These are phyloP conservation scores for Dinomys branickii DNA, from an alignment of 2,113 vertebrate genomes.

Conservation along the genomic window DNA sequence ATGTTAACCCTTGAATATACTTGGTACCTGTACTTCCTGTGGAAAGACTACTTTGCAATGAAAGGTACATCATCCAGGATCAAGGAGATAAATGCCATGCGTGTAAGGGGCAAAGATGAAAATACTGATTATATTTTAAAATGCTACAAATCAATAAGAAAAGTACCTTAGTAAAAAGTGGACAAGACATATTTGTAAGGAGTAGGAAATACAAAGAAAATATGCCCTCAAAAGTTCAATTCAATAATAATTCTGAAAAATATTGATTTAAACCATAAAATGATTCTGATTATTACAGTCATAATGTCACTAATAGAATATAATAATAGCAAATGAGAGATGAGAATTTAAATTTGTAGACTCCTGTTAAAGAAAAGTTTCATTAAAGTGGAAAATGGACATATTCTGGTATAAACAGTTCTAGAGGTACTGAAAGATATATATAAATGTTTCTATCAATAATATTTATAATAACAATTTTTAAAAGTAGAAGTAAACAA, in stretches of 20 bases:
- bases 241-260: neutral
- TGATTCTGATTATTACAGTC: neutral
- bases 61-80: neutral
- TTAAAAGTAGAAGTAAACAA: neutral
- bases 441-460: neutral
- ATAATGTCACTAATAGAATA: neutral
- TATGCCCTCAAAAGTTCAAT: neutral
- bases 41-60: neutral
- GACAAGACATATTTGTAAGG: neutral
- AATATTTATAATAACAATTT: neutral
- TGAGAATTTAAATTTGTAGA: neutral
- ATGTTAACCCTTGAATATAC: neutral
- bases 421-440: neutral
- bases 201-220: neutral
- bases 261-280: neutral
- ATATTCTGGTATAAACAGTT: neutral
- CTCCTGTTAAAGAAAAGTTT: neutral
- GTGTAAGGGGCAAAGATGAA: neutral
- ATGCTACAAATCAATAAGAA: neutral
- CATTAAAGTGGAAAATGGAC: neutral
- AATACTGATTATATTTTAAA: slow-evolving; percentile 2
- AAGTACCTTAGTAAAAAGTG: neutral
- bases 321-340: neutral
- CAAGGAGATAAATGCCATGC: neutral
- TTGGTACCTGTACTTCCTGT: neutral